Base-by-base conservation (phyloP, 2,113 vertebrate species). In the Theristicus caerulescens region DNA sequence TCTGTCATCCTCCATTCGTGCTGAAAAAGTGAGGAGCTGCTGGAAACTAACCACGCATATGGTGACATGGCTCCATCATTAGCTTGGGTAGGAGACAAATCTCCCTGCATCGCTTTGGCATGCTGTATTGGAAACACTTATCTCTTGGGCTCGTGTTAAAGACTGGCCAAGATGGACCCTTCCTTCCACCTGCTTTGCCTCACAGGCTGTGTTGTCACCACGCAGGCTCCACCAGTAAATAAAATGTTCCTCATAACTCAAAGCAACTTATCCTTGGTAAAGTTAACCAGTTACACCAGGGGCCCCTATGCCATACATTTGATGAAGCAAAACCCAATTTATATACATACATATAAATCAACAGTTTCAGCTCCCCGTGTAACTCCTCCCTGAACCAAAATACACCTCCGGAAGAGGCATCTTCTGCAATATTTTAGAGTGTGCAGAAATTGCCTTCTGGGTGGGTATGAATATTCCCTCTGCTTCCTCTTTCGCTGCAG, bases 41-140 rank as follows among this genome's bases (percentile, higher is more conserved):
- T 96, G 95, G 96, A 96, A 94, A 58, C 95, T 90, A 96, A 97
- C 93, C 85, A 96, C 95, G 90, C 96, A 97, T 96, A 96, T 96
- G 96, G 96, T 95, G 96, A 96, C 92, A 96, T 78, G 95, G 96
- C 96, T 97, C 93, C 88, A 90, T 93, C 96, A 86, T 93, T 96
- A 93, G 85, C 96, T 95, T 96, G 96, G 95, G 95, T 74, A 92
- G 90, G 88, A 96, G 92, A 97, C 90, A 96, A 97, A 94, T 59
- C 46, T 93, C 93, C 93, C 92, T 9, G 24, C 92, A 20, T 73
- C 8, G 3, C 82, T 96, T 92, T 96, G 96, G 95, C 95, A 91
- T 71, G 82, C 76, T 42, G 67, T 47, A n/a, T 25, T 94, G 93
- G 85, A 97, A 96, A 93, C 93, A 55, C 96, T 96, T 97, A 95